Evolutionary conservation across 2,888 invertebrate genomes (phyloP).

Genomic region (Drosophila anomelani): DNA sequence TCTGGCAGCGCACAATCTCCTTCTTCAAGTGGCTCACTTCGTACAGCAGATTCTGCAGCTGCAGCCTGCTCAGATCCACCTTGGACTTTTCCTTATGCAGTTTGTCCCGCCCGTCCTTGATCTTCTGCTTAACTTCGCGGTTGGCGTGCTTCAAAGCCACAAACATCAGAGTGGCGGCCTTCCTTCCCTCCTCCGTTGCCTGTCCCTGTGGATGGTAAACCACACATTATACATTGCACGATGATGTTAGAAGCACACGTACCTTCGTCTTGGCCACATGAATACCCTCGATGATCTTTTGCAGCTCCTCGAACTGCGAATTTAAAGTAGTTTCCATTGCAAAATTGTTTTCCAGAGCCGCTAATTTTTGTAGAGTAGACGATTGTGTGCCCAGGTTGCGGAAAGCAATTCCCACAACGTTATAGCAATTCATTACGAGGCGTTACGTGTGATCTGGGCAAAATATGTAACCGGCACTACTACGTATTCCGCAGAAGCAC

Average conservation of each 20-base stretch:
- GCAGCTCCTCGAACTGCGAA: constrained; percentile 88
- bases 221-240: constrained; percentile 18
- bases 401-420: not conserved
- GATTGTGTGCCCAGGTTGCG: not conserved
- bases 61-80: constrained; percentile 95
- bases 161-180: constrained; percentile 90
- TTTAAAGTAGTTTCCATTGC: constrained; percentile 59
- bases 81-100: constrained; percentile 93
- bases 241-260: constrained; percentile 83
- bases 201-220: constrained; percentile 66
- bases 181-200: constrained; percentile 87
- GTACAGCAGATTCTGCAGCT: constrained; percentile 96
- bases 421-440: not conserved
- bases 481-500: not conserved
- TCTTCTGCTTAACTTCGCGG: constrained; percentile 94
- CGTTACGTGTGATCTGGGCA: not conserved
- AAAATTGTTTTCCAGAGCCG: constrained; percentile 11
- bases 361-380: not conserved
- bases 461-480: not conserved
- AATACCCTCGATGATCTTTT: constrained; percentile 89
- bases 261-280: constrained; percentile 87
- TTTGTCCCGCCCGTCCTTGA: constrained; percentile 92
- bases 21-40: constrained; percentile 97
- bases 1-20: constrained; percentile 97
- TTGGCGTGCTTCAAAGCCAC: constrained; percentile 95